Base-by-base conservation (phyloP, 2,888 invertebrate genomes). In the Sesamia inferens region DNA sequence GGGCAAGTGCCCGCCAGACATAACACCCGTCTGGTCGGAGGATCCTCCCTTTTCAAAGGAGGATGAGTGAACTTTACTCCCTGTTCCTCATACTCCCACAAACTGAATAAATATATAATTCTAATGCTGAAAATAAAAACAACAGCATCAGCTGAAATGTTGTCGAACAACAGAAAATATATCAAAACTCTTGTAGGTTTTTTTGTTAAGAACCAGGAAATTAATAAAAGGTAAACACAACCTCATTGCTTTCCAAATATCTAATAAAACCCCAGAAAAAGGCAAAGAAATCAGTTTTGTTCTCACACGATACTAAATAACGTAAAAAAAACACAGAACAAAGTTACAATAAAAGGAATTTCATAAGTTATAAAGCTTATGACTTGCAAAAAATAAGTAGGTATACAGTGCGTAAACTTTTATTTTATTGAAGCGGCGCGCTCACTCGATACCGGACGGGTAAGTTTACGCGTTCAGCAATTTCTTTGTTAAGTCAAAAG, bases 401-500 rank as follows among this genome's bases (percentile, higher is more conserved):
- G 74, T 83, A 83, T 79, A 82, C 79, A 81, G 76, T 74, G 82
- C 73, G 78, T 81, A 88, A 92, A 91, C 87, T 92, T 92, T 91
- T 90, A 90, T 91, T 90, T 92, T 89, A 91, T 89, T 89, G 88
- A 79, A 83, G 85, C 88, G 84, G 76, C 79, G 75, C 85, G 85
- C 87, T 88, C 85, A 85, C 87, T 87, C 88, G 86, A 87, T 89
- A 85, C 88, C 85, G 79, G 87, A 85, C 87, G 89, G 77, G 80
- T 85, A 91, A 92, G 88, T 92, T 92, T 88, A 82, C 87, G 84
- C 88, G 87, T 90, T 89, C 84, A 88, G 86, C 84, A 90, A 89
- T 90, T 91, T 92, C 89, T 90, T 91, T 89, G 87, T 87, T 83
- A 91, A 90, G 90, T 90, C 89, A 88, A 91, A 92, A 93, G 91